Percentiles rank a stretch among this genome's conserved stretches.
Evolutionary conservation across 2,113 vertebrate species (phyloP).

Genomic region (Pycnonotus jocosus): DNA sequence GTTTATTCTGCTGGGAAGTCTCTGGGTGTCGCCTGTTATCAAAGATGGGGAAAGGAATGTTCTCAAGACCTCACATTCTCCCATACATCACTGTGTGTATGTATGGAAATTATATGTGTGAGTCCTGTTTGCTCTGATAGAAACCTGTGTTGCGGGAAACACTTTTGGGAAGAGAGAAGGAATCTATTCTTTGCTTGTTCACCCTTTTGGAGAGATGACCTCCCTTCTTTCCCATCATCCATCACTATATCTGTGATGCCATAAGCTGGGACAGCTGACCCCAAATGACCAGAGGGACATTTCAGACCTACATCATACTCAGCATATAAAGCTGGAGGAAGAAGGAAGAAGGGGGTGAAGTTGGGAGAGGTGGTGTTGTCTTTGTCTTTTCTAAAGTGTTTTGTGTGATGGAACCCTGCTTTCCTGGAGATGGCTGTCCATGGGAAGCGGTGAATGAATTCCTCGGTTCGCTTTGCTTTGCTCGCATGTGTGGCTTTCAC

Average conservation of each 20-base stretch:
- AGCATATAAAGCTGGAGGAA: background rate
- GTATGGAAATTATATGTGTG: background rate
- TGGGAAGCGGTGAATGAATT: background rate
- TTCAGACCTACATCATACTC: background rate
- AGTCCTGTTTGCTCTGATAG: background rate
- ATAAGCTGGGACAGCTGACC: background rate
- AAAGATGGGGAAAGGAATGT: background rate
- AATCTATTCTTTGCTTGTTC: background rate
- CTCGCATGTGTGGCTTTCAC: background rate
- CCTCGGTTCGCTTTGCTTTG: background rate
- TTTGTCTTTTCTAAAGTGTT: background rate
- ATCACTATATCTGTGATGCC: background rate
- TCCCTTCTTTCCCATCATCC: background rate
- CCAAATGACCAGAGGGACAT: background rate
- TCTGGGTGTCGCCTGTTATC: background rate
- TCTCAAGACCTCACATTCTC: background rate
- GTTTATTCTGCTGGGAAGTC: background rate
- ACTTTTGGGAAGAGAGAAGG: background rate
- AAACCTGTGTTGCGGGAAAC: background rate
- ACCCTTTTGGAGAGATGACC: background rate
- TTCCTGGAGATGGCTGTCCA: background rate
- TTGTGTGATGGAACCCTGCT: rapidly evolving
- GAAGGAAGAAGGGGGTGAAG: background rate
- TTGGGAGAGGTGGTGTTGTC: background rate
- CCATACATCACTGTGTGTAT: background rate